Conservation (phyloP, 2,113 vertebrate species). For the Pterocles gutturalis region DNA sequence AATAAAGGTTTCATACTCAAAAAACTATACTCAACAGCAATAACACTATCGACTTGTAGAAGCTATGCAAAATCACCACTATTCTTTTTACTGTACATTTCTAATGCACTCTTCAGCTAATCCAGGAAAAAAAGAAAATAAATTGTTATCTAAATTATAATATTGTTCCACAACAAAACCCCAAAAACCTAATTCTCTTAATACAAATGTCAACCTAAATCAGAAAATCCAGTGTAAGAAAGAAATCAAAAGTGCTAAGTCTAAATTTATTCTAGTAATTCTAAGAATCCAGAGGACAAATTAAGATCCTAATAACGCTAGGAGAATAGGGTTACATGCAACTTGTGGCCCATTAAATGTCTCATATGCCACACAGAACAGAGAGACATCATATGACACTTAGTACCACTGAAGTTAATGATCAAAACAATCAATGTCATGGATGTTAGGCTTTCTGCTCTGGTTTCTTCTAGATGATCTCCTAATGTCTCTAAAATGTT, state of each 20-base stretch:
- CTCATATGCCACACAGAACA: neutral
- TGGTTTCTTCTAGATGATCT: neutral
- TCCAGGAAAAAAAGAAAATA: neutral
- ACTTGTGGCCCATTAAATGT: neutral
- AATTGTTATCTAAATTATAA: neutral
- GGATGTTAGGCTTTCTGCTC: neutral
- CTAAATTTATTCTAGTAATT: neutral
- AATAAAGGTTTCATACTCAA: neutral
- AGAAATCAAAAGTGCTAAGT: neutral
- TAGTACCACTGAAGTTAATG: neutral
- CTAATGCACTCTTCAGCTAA: neutral
- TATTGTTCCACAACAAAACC: neutral
- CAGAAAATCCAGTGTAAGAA: neutral
- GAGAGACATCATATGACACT: neutral
- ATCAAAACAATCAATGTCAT: neutral
- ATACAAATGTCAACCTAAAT: neutral
- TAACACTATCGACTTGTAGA: neutral
- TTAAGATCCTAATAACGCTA: neutral
- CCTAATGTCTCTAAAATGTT: neutral
- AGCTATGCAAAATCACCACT: neutral
- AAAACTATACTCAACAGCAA: neutral
- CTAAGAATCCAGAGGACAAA: neutral
- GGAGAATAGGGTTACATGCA: neutral
- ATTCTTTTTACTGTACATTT: neutral
- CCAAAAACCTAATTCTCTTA: neutral